These are phyloP conservation scores for Caenorhabditis latens DNA, from an alignment of 1,140 invertebrate species.

Conservation along the genomic window DNA sequence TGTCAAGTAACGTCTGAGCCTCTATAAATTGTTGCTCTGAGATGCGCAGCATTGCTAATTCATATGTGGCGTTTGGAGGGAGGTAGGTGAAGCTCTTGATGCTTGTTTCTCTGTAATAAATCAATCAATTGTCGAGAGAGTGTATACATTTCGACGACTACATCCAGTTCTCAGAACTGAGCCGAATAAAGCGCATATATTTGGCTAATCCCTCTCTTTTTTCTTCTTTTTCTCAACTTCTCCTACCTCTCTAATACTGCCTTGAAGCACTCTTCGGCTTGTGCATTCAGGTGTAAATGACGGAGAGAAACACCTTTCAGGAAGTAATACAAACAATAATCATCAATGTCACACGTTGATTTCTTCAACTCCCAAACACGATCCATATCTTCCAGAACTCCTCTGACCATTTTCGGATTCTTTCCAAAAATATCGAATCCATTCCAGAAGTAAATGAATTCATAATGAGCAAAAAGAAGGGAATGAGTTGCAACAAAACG, in stretches of 20 bases:
- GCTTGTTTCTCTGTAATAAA: constrained; percentile 86
- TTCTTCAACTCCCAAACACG: constrained; percentile 60
- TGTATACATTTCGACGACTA: not conserved
- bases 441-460: constrained; percentile 94
- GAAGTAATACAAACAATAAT: constrained; percentile 85
- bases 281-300: constrained; percentile 83
- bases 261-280: constrained; percentile 85
- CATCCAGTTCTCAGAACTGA: not conserved
- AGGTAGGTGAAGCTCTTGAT: constrained; percentile 84
- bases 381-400: constrained; percentile 83
- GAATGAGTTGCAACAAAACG: constrained; percentile 85
- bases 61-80: constrained; percentile 88
- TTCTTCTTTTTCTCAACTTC: not conserved
- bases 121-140: constrained; percentile 67
- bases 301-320: constrained; percentile 88
- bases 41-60: constrained; percentile 84
- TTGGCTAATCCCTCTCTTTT: not conserved
- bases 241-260: constrained; percentile 81
- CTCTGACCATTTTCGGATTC: constrained; percentile 82
- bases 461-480: constrained; percentile 85
- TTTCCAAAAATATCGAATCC: constrained; percentile 88
- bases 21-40: constrained; percentile 78
- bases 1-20: constrained; percentile 85
- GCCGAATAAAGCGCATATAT: not conserved
- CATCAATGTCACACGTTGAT: constrained; percentile 83